Base-by-base conservation (phyloP, 2,888 invertebrate genomes). In the Eustalomyia histrio region DNA sequence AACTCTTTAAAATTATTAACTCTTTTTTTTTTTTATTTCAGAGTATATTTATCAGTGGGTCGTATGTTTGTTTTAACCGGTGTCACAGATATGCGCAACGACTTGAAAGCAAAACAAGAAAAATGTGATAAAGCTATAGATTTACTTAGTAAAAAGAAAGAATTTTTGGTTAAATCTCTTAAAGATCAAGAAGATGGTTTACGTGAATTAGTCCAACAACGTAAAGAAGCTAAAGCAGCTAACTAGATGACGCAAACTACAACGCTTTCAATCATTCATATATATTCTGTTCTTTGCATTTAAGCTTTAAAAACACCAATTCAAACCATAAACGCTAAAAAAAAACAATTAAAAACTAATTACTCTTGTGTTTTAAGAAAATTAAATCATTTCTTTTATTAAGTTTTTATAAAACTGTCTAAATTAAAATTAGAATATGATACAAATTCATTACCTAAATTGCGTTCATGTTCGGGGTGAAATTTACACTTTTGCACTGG, bases 401-500 rank as follows among this genome's bases (percentile, higher is more conserved):
- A 69, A 2, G 16, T 63, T 52, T 47, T 63, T 63, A 86, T 84
- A 84, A 85, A 86, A 76, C 86, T 83, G 79, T 95, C 94, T 81
- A 95, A 92, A 89, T 95, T 92, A 90, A 96, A 98, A 92, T 98
- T 98, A 57, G 97, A 93, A 91, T 94, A 99, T 91, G 97, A 97
- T 61, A 93, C 93, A 91, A 99, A 99, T 90, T 97, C 96, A 91
- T 99, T 99, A 0, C 95, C 97, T 87, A 99, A 92, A 91, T 97
- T 97, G 85, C 96, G 97, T 85, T 94, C 93, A 90, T 99, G 99
- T 71, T 92, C 92, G 0, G 98, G 98, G 84, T 92, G 91, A 89
- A 97, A 98, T 8, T 89, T 86, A 83, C 94, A 95, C 86, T 93
- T 92, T 53, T 92, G 92, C 12, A 97, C 90, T 52, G 92, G 90